These are phyloP conservation scores for Aplochiton taeniatus DNA, from an alignment of 2,797 vertebrate species.

Conservation along the genomic window DNA sequence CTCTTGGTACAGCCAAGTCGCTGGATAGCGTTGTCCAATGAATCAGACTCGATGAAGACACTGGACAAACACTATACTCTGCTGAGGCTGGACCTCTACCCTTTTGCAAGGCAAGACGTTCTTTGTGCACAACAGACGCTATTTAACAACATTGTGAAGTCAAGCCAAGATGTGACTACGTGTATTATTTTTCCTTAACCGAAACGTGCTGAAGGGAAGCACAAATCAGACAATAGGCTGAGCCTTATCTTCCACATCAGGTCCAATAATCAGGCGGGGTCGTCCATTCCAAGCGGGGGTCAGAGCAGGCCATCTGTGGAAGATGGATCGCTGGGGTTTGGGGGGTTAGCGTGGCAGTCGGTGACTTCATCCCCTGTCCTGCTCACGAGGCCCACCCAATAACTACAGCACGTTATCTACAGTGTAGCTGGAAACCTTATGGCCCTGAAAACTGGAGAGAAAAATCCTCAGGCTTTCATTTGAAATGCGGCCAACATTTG, in stretches of 20 bases:
- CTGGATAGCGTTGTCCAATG: too few species aligned
- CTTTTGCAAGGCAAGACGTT: too few species aligned
- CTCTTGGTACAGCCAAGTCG: too few species aligned
- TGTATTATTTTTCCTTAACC: constrained; percentile 46
- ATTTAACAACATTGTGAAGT: too few species aligned
- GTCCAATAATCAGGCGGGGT: constrained; percentile 43
- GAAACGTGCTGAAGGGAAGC: constrained; percentile 46
- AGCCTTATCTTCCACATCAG: constrained; percentile 42
- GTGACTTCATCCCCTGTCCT: constrained; percentile 14
- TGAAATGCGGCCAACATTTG: too few species aligned
- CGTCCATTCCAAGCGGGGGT: constrained; percentile 32
- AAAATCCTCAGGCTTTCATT: too few species aligned
- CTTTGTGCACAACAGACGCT: too few species aligned
- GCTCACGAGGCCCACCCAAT: constrained; percentile 35
- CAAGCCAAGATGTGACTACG: constrained; percentile 29
- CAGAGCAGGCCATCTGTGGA: constrained; percentile 42
- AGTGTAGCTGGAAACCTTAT: too few species aligned
- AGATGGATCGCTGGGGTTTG: constrained; percentile 38
- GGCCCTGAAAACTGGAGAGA: too few species aligned
- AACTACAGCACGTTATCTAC: constrained; percentile 14
- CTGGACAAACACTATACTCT: too few species aligned
- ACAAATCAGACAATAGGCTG: constrained; percentile 61
- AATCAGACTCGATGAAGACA: too few species aligned
- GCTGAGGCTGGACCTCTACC: too few species aligned
- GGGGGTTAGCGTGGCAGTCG: background rate